Evolutionary conservation across 1,140 invertebrate genomes (phyloP), one percentile per base, ranked within the genome.

Genomic region (Schlechtendalia chinensis): DNA sequence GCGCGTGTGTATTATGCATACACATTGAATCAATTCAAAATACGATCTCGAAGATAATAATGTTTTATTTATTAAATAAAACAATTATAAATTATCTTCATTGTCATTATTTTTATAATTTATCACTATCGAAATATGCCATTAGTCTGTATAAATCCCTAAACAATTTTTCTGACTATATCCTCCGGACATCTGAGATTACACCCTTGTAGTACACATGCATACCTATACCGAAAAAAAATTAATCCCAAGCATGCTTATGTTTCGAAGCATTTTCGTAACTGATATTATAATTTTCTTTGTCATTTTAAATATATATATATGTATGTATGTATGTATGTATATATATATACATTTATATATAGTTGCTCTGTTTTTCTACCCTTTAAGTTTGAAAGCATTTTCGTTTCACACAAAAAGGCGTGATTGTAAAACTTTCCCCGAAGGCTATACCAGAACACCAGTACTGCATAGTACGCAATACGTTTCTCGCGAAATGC

Each of bases 131-230:
- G 53, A 54, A 75, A 75, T 59, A 59, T n/a, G 72, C 72, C 54
- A 75, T 53, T 53, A 29, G n/a, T 58, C 32, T 58, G 27, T 14
- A 75, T 72, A 32, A 58, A 39, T 75, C 27, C 27, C 3, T 24
- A 39, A 12, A 75, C 53, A 22, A 56, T 72, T 16, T 39, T 61
- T n/a, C 22, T 77, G 24, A 39, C 16, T 5, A 45, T 75, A 58
- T 58, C 56, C 32, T 77, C 27, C 56, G 32, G 74, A 32, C 45
- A 77, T 77, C 29, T 39, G 10, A 24, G 56, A 59, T 77, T 77
- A 67, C 12, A 67, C n/a, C 12, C 12, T 67, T 47, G 32, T n/a
- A 67, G 22, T 47, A 67, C 39, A 39, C 19, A 39, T 39, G 39
- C 11, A 54, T 1, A 17, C 29, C 1, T 1, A 1, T 71, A 19